Base-by-base conservation (phyloP, 2,797 vertebrate genomes). In the Falco concolor region DNA sequence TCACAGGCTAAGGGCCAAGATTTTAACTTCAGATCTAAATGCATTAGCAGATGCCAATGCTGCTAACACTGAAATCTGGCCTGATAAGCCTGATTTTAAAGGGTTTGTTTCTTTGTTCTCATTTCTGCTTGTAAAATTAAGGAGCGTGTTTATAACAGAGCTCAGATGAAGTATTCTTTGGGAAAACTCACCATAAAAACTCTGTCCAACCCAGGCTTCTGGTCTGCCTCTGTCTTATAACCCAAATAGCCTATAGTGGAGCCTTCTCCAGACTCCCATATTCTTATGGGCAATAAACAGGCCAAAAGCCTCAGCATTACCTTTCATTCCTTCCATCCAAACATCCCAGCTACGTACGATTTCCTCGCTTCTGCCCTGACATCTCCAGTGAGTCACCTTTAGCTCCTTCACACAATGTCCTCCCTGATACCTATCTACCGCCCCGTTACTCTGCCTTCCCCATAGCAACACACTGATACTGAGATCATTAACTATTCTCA, bases 21-120 rank as follows among this genome's bases (percentile, higher is more conserved):
- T 90, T 93, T 86, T 82, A 87, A 82, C 93, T 81, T 94, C 93
- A 93, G 91, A 95, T 96, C 79, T 30, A 91, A 95, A 95, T n/a
- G 60, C 67, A 64, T 74, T 5, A 90, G 63, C 80, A 93, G 86
- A 88, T 93, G 90, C 70, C 70, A 82, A 6, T 42, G 20, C 54
- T 69, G 61, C 84, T 92, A 89, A 59, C 69, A 65, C 60, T 20
- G 6, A 89, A 91, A 84, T 86, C 57, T 88, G 79, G 60, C 61
- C 76, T 42, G 75, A 82, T 74, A 89, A 63, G 56, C 87, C 86
- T 64, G 14, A 52, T 89, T 94, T 93, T 91, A 74, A 90, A 53
- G 54, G 27, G 27, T 86, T 87, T 94, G 44, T 76, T 90, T 56
- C 74, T 96, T 90, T 93, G n/a, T 88, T 91, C 83, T 86, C 42